phyloP scores from a whole-genome alignment of 2,113 vertebrate genomes.

The Todiramphus saurophagus region DNA sequence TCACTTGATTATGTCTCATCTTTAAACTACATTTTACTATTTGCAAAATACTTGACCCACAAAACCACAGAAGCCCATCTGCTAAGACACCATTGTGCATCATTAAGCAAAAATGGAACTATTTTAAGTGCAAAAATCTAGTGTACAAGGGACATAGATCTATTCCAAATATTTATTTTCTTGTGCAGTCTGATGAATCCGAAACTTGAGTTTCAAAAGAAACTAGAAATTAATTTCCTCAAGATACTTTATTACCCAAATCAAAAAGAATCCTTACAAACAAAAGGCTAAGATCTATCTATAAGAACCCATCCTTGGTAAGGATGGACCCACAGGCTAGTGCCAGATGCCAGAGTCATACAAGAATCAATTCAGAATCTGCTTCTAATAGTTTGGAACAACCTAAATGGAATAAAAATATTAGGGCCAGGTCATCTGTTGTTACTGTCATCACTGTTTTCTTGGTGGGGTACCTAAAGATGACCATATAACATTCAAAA shows the following conservation, averaged over 20 bases:
- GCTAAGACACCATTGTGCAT: neutral
- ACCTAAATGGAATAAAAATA: neutral
- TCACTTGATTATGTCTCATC: conserved; percentile 66
- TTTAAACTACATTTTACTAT: conserved; percentile 56
- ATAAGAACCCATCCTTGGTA: neutral
- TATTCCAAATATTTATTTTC: neutral
- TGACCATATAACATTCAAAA: neutral
- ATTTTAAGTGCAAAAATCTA: neutral
- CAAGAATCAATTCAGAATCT: neutral
- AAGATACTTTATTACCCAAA: neutral
- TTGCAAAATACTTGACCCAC: conserved; percentile 55
- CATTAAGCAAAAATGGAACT: neutral
- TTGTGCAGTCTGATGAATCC: neutral
- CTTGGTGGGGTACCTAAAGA: neutral
- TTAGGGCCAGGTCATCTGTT: neutral
- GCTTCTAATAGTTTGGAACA: neutral
- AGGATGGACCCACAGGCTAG: neutral
- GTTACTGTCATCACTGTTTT: neutral
- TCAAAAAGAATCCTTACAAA: neutral
- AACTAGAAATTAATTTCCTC: neutral
- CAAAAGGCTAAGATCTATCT: neutral
- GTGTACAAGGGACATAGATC: neutral
- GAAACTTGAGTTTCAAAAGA: neutral
- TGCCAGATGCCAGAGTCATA: neutral
- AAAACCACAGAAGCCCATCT: conserved; percentile 6